Evolutionary conservation across 1,140 invertebrate species (phyloP).

Genomic region (Drosophila asahinai): DNA sequence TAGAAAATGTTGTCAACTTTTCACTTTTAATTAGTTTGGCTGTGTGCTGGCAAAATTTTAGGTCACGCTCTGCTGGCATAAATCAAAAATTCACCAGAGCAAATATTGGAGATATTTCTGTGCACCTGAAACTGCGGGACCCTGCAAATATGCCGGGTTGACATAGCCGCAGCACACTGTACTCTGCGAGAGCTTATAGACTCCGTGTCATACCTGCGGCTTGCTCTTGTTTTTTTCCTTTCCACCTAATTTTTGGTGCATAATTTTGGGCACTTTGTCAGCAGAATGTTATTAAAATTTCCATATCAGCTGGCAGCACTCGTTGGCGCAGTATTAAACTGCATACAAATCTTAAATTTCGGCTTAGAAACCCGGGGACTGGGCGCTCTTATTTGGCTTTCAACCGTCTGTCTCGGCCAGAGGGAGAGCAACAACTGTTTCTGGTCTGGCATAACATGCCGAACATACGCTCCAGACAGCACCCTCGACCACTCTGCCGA

Average conservation of each 20-base stretch:
- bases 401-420: constrained; percentile 4
- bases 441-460: constrained; percentile 65
- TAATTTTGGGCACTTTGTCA: constrained; percentile 27
- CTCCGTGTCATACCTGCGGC: constrained; percentile 18
- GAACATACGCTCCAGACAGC: constrained; percentile 57
- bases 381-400: neutral
- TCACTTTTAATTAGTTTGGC: constrained; percentile 80
- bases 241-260: constrained; percentile 26
- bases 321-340: neutral
- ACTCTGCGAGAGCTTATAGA: constrained; percentile 4
- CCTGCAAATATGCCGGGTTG: constrained; percentile 22
- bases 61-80: constrained; percentile 67
- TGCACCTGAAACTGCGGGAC: constrained; percentile 59
- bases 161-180: constrained; percentile 21
- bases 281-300: constrained; percentile 22
- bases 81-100: constrained; percentile 75
- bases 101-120: constrained; percentile 65
- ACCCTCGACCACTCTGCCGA: neutral
- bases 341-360: neutral
- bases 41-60: constrained; percentile 59
- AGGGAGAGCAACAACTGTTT: constrained; percentile 55
- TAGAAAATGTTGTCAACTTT: constrained; percentile 79
- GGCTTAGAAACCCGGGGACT: too few species aligned
- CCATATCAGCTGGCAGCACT: constrained; percentile 7
- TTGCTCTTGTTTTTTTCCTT: constrained; percentile 6